Percentiles rank a stretch among this genome's conserved stretches.
phyloP scores from a whole-genome alignment of 2,888 invertebrate species.

The Corbicula japonica region DNA sequence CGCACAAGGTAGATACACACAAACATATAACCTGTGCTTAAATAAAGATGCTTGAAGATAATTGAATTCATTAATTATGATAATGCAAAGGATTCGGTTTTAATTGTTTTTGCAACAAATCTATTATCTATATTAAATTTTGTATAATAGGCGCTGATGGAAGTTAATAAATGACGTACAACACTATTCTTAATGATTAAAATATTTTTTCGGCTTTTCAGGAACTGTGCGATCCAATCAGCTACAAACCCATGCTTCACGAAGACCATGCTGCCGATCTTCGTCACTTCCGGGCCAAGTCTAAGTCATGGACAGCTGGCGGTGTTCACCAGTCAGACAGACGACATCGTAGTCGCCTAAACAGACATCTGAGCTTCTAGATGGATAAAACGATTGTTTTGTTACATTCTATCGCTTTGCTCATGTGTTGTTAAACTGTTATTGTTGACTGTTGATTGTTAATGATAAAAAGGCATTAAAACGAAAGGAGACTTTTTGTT shows the following conservation, averaged over 20 bases:
- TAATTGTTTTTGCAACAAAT: background rate
- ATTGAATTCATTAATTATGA: background rate
- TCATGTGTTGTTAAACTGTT: slow-evolving; percentile 2
- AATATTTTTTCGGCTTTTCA: slow-evolving; percentile 5
- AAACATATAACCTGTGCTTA: no score
- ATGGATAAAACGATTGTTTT: background rate
- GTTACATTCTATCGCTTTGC: background rate
- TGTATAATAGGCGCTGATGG: background rate
- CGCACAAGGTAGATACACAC: slow-evolving; percentile 41
- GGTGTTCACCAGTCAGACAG: slow-evolving; percentile 48
- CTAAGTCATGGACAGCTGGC: slow-evolving; percentile 89
- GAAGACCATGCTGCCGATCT: slow-evolving; percentile 91
- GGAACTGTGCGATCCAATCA: slow-evolving; percentile 90
- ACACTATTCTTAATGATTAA: background rate
- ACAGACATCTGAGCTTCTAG: slow-evolving; percentile 21
- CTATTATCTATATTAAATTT: background rate
- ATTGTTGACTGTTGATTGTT: background rate
- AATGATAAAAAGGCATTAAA: background rate
- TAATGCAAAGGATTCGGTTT: background rate
- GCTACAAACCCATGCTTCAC: slow-evolving; percentile 94
- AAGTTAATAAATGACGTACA: background rate
- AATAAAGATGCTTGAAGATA: no score
- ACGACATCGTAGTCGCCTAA: slow-evolving; percentile 30
- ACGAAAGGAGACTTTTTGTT: background rate
- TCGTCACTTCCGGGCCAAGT: slow-evolving; percentile 91